phyloP scores from a whole-genome alignment of 2,797 vertebrate species.

The Pogoniulus pusillus region DNA sequence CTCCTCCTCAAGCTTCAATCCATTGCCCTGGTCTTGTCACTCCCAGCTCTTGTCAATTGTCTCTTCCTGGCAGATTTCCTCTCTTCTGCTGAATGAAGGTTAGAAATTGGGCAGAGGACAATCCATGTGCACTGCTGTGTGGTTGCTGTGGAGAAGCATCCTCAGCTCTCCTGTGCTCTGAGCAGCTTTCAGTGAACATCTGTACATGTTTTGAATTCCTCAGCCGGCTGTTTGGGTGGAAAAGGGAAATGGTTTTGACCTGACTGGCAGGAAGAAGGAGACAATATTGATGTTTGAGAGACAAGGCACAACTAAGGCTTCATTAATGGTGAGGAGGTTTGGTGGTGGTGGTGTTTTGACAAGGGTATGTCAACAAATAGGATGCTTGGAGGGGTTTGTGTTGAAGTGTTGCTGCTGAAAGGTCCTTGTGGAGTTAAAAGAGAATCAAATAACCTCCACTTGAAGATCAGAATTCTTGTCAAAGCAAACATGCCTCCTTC shows the following conservation, averaged over 20 bases:
- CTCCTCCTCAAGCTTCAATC: too few species aligned
- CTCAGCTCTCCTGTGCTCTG: background rate
- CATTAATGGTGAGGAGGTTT: background rate
- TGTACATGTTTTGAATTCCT: conserved; percentile 14
- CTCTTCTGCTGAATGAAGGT: background rate
- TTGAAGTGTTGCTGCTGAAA: background rate
- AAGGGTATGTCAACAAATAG: background rate
- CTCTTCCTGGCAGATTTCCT: background rate
- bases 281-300: background rate
- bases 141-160: background rate
- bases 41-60: too few species aligned
- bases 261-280: background rate
- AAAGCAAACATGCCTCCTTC: background rate
- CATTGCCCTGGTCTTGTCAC: too few species aligned
- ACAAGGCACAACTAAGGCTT: background rate
- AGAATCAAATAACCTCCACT: background rate
- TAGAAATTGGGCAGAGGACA: background rate
- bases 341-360: background rate
- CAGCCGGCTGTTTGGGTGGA: background rate
- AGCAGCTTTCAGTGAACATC: background rate
- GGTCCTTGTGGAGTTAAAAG: background rate
- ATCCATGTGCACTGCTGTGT: background rate
- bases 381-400: background rate
- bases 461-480: background rate
- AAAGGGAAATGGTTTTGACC: background rate